Base-by-base conservation (phyloP, 2,113 vertebrate genomes). In the Periophthalmus modestus region DNA sequence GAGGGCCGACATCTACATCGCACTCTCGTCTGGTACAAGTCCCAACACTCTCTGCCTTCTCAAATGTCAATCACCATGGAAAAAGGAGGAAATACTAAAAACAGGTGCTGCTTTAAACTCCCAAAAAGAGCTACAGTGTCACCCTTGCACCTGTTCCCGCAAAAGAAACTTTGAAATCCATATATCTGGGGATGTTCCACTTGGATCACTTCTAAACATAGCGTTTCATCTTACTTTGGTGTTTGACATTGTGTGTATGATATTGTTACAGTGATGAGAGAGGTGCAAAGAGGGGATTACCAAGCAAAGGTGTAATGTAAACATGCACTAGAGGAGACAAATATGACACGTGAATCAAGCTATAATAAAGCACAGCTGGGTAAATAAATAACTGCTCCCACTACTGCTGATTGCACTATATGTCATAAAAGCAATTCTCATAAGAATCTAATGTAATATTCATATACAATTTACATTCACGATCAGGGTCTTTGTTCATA, bases 11-110 rank as follows among this genome's bases (percentile, higher is more conserved):
- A 59, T 59, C 76, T 69, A 55, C 68, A 79, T 59, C 71, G 69
- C 50, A 28, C 19, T 74, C 13, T 14, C 36, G 28, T 50, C 62
- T 69, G 58, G 15, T 81, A 84, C 72, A 80, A 83, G 33, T 75
- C 75, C 18, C 66, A 46, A 79, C 66, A 73, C 52, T 63, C 19
- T 28, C 52, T 39, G 52, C 69, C 61, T 72, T 78, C 13, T 16
- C 58, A 78, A 80, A 80, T 67, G 82, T 76, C 87, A 86, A 69
- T 89, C 85, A 92, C 75, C 66, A 68, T 63, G 52, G 75, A 50
- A 9, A 34, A 66, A 23, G 52, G 74, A 5, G 12, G 28, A 47
- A 77, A 68, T 19, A 58, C 28, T 74, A 68, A 46, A 84, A 34
- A 71, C 69, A 69, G 12, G 62, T n/a, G 34, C 48, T 19, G 59